These are phyloP conservation scores for Notechis scutatus DNA, from an alignment of 2,113 vertebrate species.

Conservation along the genomic window DNA sequence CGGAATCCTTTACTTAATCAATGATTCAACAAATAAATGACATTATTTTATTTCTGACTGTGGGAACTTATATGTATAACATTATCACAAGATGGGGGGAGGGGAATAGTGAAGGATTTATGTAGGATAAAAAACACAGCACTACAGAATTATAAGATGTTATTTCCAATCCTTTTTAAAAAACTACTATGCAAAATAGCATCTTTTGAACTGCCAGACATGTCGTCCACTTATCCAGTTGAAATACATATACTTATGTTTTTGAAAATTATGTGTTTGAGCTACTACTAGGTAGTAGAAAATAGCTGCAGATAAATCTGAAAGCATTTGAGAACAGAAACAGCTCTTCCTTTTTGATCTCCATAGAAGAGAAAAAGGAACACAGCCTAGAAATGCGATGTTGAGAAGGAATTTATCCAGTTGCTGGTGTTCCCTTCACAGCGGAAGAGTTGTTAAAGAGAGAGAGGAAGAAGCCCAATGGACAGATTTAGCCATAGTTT, in stretches of 20 bases:
- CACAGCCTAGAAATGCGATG: not conserved
- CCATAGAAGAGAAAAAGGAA: not conserved
- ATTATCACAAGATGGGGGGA: not conserved
- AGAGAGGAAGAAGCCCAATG: not conserved
- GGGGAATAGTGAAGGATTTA: not conserved
- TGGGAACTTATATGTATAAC: not conserved
- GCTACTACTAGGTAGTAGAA: conserved; percentile 33
- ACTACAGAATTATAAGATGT: conserved; percentile 12
- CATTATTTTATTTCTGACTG: not conserved
- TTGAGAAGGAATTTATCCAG: not conserved
- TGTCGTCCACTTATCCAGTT: conserved; percentile 36
- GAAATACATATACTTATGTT: conserved; percentile 40
- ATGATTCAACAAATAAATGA: not conserved
- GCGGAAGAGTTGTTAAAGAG: not conserved
- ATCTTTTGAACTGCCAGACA: conserved; percentile 49
- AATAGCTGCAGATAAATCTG: conserved; percentile 24
- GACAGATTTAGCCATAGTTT: not conserved
- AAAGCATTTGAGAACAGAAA: not conserved
- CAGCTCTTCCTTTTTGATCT: not conserved
- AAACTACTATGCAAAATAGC: fast-evolving
- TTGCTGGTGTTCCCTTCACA: not conserved
- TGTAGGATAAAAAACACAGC: not conserved
- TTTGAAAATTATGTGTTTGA: conserved; percentile 58
- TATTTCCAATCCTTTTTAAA: conserved; percentile 17
- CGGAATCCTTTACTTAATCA: not conserved